These are phyloP conservation scores for Dipus sagitta DNA, from an alignment of 2,797 vertebrate genomes.

Conservation along the genomic window DNA sequence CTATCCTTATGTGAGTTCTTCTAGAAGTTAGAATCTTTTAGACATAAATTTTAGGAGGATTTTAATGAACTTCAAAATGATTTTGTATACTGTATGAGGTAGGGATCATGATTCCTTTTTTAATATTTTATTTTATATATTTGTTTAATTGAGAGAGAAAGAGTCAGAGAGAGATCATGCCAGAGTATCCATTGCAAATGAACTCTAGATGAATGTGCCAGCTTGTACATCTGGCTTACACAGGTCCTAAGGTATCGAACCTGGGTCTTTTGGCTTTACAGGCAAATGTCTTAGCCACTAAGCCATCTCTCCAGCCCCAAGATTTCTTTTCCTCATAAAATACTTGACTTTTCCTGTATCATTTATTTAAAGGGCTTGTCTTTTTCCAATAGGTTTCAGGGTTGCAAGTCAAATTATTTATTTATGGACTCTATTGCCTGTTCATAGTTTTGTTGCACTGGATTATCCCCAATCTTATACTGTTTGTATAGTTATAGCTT, in stretches of 20 bases:
- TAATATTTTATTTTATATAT: neutral
- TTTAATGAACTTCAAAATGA: neutral
- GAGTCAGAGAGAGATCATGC: no score
- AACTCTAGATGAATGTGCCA: no score
- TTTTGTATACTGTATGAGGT: neutral
- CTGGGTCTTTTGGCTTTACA: no score
- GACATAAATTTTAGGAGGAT: neutral
- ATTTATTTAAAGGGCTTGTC: neutral
- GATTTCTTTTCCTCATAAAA: no score
- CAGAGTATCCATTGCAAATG: no score
- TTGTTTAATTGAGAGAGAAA: no score
- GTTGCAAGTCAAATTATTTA: neutral
- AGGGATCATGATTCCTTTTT: neutral
- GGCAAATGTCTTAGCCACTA: no score
- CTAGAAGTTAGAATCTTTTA: conserved; percentile 10
- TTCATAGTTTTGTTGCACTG: neutral
- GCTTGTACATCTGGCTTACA: no score
- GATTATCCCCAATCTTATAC: neutral
- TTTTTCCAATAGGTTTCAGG: conserved; percentile 5
- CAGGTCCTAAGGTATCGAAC: no score
- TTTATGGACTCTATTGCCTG: neutral
- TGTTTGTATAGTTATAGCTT: conserved; percentile 4
- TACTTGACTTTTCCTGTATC: neutral
- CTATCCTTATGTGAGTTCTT: conserved; percentile 9
- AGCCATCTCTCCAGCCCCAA: no score